These are phyloP conservation scores for Huso huso DNA, from an alignment of 2,797 vertebrate species.

Conservation along the genomic window DNA sequence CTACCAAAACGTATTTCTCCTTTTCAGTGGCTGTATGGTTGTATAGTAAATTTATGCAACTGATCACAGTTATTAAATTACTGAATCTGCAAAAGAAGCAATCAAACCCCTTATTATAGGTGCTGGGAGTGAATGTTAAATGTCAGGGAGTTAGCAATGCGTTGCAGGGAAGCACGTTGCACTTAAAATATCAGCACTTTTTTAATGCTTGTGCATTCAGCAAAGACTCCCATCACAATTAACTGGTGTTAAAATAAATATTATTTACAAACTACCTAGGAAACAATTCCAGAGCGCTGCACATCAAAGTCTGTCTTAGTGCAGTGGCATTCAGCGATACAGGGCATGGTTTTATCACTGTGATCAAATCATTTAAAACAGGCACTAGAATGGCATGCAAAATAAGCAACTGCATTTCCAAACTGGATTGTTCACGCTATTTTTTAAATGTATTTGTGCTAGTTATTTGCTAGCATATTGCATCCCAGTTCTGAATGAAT, in stretches of 20 bases:
- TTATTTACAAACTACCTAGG: conserved; percentile 78
- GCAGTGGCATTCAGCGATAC: conserved; percentile 39
- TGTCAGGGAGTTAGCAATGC: conserved; percentile 77
- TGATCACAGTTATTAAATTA: conserved; percentile 83
- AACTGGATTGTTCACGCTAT: no score
- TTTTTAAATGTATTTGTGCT: no score
- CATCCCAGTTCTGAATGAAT: no score
- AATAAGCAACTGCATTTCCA: no score
- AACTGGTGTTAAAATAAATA: conserved; percentile 77
- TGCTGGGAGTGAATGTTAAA: conserved; percentile 76
- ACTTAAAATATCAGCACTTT: conserved; percentile 80
- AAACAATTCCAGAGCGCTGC: conserved; percentile 65
- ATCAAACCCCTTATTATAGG: conserved; percentile 81
- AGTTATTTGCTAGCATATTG: no score
- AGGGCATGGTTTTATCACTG: background rate
- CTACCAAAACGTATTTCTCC: no score
- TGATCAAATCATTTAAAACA: conserved; percentile 7
- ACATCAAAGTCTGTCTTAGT: conserved; percentile 58
- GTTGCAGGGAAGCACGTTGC: conserved; percentile 70
- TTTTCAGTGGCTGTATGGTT: conserved; percentile 38
- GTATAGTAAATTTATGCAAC: conserved; percentile 82
- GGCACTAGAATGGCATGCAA: no score
- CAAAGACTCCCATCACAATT: conserved; percentile 80
- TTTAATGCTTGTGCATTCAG: conserved; percentile 78
- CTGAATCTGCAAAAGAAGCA: conserved; percentile 78